Evolutionary conservation across 2,888 invertebrate genomes (phyloP), one percentile per base, ranked within the genome.

Genomic region (Tuberolachnus salignus): DNA sequence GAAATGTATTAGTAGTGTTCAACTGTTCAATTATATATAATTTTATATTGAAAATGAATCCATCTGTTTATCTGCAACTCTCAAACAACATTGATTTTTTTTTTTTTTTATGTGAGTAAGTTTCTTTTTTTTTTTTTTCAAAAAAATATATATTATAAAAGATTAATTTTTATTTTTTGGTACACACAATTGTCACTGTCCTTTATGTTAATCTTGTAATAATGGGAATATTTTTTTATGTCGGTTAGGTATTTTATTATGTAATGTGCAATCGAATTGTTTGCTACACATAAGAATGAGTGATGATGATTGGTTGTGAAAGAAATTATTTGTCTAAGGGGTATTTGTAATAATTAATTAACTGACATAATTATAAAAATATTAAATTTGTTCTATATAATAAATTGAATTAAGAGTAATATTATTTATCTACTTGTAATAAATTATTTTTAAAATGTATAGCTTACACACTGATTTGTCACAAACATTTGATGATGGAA

Each of bases 221-320:
- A 73, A 63, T 64, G 11, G 42, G 19, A 34, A 63, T 34, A 3
- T 53, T 46, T 46, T 46, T 46, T 46, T 13, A 69, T 69, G 51
- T 69, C 51, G 55, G 16, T 72, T 61, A 26, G 59, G 26, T 61
- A 61, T 16, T 61, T 21, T 57, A 44, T 14, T 63, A 71, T 46
- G 46, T 19, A 51, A 61, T 49, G 34, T 51, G 34, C 34, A 72
- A 61, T 61, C 4, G 61, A 61, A 51, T 49, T 23, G 3, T 49
- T 23, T 53, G 23, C 42, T 51, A 11, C 63, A 51, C 55, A 64
- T 66, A 46, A 59, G 1, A 34, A 9, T n/a, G 44, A 73, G 63
- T 75, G 44, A 66, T 75, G 44, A 66, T 66, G 44, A 14, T 64
- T 74, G 73, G 73, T 75, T 75, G 74, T 75, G 74, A 75, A 75